A percentile compares a stretch with the other conserved stretches of the same genome.
These are phyloP conservation scores for Thunnus maccoyii DNA, from an alignment of 2,113 vertebrate species.

Conservation along the genomic window DNA sequence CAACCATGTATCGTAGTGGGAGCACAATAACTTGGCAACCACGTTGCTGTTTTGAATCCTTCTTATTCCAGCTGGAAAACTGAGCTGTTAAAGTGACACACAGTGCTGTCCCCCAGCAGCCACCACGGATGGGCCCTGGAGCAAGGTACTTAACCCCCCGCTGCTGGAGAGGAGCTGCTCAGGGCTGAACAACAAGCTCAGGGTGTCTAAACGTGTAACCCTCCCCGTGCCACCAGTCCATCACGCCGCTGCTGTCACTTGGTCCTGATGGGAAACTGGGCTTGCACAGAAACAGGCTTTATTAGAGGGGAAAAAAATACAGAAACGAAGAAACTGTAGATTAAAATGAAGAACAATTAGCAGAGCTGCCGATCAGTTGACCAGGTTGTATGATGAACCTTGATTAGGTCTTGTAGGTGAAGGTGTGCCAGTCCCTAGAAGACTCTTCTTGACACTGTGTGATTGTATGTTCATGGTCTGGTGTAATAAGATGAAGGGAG, in stretches of 20 bases:
- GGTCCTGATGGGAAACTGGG: constrained; percentile 48
- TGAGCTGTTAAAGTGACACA: constrained; percentile 60
- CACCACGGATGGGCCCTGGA: constrained; percentile 66
- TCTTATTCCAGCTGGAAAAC: constrained; percentile 54
- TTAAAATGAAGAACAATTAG: constrained; percentile 1
- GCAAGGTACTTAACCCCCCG: constrained; percentile 79
- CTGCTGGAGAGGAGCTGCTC: constrained; percentile 71
- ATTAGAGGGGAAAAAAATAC: constrained; percentile 12
- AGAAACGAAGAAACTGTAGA: constrained; percentile 9
- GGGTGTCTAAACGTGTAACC: constrained; percentile 65
- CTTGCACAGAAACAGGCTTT: constrained; percentile 14
- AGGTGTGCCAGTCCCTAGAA: not conserved
- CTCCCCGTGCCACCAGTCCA: constrained; percentile 60
- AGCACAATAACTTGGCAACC: constrained; percentile 66
- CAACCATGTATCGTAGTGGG: constrained; percentile 16
- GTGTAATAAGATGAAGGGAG: not conserved
- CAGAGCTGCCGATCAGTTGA: not conserved
- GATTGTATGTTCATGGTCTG: not conserved
- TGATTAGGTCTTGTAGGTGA: not conserved
- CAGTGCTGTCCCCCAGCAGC: constrained; percentile 71
- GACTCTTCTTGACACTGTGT: not conserved
- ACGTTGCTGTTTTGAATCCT: constrained; percentile 59
- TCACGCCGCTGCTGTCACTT: constrained; percentile 50
- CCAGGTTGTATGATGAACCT: constrained; percentile 7
- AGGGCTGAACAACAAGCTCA: constrained; percentile 67